Conservation (phyloP, 2,888 invertebrate genomes). For the Hypomecis atomaria region DNA sequence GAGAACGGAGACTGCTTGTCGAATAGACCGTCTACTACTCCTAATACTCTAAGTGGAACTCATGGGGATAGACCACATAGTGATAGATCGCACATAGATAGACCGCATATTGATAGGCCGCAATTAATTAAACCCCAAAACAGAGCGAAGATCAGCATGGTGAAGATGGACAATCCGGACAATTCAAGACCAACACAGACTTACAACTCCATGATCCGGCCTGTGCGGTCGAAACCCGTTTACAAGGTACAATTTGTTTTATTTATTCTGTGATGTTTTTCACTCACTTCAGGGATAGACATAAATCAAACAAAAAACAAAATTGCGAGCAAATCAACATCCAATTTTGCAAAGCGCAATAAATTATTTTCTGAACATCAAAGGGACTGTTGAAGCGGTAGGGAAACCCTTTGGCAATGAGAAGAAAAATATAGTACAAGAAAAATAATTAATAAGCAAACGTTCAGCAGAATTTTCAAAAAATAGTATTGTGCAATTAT, state of each 20-base stretch:
- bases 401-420: too few relatives aligned
- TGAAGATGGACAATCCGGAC: conserved; percentile 24
- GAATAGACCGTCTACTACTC: conserved; percentile 15
- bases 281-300: too few relatives aligned
- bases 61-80: background rate
- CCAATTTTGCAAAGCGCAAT: too few relatives aligned
- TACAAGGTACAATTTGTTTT: conserved; percentile 18
- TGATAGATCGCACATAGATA: conserved; percentile 1
- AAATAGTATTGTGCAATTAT: too few relatives aligned
- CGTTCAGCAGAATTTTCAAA: too few relatives aligned
- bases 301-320: too few relatives aligned
- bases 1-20: conserved; percentile 24
- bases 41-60: background rate
- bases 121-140: background rate
- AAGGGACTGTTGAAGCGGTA: too few relatives aligned
- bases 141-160: conserved; percentile 11
- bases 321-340: too few relatives aligned
- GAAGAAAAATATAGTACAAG: too few relatives aligned
- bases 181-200: conserved; percentile 12
- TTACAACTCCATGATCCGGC: conserved; percentile 17
- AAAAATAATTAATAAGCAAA: too few relatives aligned
- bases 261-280: too few relatives aligned
- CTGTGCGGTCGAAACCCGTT: conserved; percentile 19
- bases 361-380: too few relatives aligned
- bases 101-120: background rate